Conservation (phyloP, 2,113 vertebrate species). For the Bagarius yarrelli region DNA sequence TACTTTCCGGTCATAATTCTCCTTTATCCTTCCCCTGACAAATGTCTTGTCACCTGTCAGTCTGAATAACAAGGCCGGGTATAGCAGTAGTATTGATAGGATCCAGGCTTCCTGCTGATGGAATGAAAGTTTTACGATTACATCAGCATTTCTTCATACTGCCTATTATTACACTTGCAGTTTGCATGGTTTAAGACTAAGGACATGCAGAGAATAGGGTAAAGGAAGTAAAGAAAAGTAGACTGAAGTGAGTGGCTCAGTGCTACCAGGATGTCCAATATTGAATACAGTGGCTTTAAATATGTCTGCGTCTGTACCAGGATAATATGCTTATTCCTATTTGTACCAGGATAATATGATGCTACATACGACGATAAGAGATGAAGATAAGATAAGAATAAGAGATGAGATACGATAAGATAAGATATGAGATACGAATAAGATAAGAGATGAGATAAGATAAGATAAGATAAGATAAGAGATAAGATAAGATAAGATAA, state of each 20-base stretch:
- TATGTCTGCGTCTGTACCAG: not conserved
- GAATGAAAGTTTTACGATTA: not conserved
- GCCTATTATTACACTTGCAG: not conserved
- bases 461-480: too few species aligned
- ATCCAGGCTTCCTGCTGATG: not conserved
- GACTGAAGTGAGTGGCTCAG: not conserved
- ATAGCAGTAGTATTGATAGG: not conserved
- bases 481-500: too few species aligned
- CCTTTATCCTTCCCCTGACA: not conserved
- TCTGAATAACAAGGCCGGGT: not conserved
- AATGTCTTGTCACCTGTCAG: not conserved
- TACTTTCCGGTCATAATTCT: not conserved
- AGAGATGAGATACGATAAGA: too few species aligned
- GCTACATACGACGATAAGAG: too few species aligned
- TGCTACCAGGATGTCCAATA: not conserved
- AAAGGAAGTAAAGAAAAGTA: not conserved
- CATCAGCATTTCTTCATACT: not conserved
- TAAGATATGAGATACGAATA: too few species aligned
- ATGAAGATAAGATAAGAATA: too few species aligned
- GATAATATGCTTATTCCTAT: not conserved
- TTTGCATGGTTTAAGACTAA: not conserved
- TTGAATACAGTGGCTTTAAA: not conserved
- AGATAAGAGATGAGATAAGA: too few species aligned
- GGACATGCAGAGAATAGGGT: not conserved
- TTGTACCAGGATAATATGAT: too few species aligned